Evolutionary conservation across 1,140 invertebrate genomes (phyloP), one percentile per base, ranked within the genome.

Genomic region (Papilio glaucus): DNA sequence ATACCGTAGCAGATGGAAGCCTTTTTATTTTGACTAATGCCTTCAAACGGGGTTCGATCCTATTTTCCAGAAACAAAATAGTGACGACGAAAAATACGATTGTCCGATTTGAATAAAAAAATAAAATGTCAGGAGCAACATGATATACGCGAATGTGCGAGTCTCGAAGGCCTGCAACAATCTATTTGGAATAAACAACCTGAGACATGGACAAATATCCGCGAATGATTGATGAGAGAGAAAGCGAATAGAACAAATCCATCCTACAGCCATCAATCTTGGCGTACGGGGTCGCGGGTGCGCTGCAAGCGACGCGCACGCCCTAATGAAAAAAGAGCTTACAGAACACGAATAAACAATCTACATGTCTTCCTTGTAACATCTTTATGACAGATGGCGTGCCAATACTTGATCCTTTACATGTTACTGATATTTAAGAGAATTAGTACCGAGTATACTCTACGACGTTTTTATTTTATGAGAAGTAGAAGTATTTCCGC

Each of bases 151-250:
- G 87, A 87, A 84, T 84, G 85, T 85, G 84, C 83, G 79, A 85
- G 78, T 77, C 78, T 78, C 79, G 79, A 80, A 84, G 83, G 78
- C 80, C 79, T 83, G 88, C 85, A 84, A 91, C 89, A 91, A 90
- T 91, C 84, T 91, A 91, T 91, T 89, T 89, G 89, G 84, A 81
- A 87, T 90, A 90, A 93, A 93, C 85, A 93, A 91, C 85, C 86
- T 86, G 85, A 90, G 87, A 93, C 90, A 91, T 80, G 89, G 88
- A 93, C 91, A 91, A 93, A 93, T 93, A 93, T 90, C 85, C 88
- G 86, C 82, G 81, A 88, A 91, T 93, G 91, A 93, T 93, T 91
- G 91, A 93, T 93, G 91, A 91, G 85, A 79, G 77, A 81, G 79
- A 81, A 82, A 85, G 84, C 85, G 89, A 90, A 91, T 91, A 89